Evolutionary conservation across 2,797 vertebrate genomes (phyloP).

Genomic region (Hipposideros larvatus): DNA sequence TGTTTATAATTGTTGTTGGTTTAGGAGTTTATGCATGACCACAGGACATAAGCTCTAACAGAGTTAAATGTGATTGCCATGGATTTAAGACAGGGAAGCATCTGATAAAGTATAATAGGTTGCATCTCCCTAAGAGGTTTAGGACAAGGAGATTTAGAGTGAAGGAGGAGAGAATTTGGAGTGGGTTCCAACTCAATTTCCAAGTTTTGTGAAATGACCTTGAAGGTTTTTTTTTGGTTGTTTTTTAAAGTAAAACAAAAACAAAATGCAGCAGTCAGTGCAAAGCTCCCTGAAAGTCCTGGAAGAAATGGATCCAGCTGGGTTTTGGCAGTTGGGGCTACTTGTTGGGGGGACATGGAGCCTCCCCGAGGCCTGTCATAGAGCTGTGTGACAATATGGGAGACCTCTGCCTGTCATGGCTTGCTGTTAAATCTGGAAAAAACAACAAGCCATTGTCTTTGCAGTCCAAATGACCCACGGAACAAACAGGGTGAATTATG

Average conservation of each 20-base stretch:
- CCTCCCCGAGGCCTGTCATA: background rate
- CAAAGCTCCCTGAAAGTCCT: background rate
- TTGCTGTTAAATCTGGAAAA: background rate
- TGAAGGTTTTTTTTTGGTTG: background rate
- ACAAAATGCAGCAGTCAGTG: background rate
- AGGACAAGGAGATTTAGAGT: background rate
- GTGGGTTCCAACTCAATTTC: background rate
- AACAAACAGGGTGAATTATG: background rate
- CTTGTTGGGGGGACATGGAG: background rate
- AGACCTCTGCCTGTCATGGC: background rate
- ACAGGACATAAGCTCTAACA: background rate
- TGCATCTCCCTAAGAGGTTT: background rate
- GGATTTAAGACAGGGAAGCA: background rate
- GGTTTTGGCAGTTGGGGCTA: background rate
- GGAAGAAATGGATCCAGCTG: background rate
- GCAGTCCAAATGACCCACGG: rapidly evolving
- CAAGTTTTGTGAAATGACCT: slow-evolving; percentile 54
- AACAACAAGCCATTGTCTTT: background rate
- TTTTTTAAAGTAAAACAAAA: slow-evolving; percentile 7
- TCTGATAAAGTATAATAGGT: background rate
- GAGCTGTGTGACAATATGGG: background rate
- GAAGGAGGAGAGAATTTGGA: background rate
- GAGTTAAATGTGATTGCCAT: background rate
- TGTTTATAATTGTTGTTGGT: slow-evolving; percentile 24
- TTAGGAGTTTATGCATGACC: slow-evolving; percentile 22